Base-by-base conservation (phyloP, 1,140 invertebrate species). In the Aethina tumida region DNA sequence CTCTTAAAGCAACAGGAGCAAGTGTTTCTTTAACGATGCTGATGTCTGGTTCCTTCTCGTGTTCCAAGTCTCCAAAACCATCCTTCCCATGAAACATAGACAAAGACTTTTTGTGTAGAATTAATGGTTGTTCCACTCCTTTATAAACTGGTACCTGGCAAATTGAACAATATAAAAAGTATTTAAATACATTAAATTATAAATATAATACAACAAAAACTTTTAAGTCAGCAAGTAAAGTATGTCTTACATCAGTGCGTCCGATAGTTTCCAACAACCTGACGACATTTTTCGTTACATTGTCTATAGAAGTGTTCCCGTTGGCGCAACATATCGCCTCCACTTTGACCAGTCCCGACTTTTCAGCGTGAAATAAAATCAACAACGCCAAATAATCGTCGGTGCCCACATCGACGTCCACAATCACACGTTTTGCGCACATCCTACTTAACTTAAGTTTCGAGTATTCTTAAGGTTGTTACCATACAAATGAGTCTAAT, bases 321-420 rank as follows among this genome's bases (percentile, higher is more conserved):
- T 67, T 59, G 3, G 74, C 70, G 45, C 74, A 75, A 1, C 75
- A 79, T 3, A 83, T 67, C 0, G 67, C 79, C 37, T 76, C 56
- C 4, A 82, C 59, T 40, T 74, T 58, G 9, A 74, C 46, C 46
- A 61, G 43, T 6, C 56, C 53, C 2, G 55, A 38, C 37, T 63
- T 53, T 27, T 77, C 69, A 3, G 74, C 73, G 10, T 65, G 58
- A 1, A 79, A 52, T 2, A 77, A 50, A 40, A 79, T 47, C 9
- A 75, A 53, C 4, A 81, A 47, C 0, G 75, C 76, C 49, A 75
- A 64, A 12, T 74, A 75, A 63, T 81, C 78, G 50, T 81, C 78
- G 10, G 68, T 65, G 0, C 77, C 77, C 13, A 70, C 65, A 56
- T 81, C 77, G 21, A 70, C 69, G 47, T 81, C 77, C 9, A 79